Conservation (phyloP, 2,888 invertebrate genomes). For the Odontomyia ornata region DNA sequence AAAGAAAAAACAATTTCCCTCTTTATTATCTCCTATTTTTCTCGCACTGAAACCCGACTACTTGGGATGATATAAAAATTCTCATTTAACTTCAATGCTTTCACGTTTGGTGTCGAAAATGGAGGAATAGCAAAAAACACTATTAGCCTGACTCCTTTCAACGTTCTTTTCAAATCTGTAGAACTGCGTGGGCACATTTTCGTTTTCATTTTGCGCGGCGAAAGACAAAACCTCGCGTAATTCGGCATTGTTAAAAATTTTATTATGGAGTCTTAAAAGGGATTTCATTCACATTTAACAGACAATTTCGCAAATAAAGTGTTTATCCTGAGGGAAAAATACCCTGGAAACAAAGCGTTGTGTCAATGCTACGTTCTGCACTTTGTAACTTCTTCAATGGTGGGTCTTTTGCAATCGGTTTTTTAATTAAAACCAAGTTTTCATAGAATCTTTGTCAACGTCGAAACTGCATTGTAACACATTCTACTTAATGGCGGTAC, state of each 20-base stretch:
- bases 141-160: constrained; percentile 19
- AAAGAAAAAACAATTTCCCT: constrained; percentile 16
- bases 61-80: neutral
- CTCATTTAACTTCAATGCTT: constrained; percentile 21
- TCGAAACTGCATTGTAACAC: too few species aligned
- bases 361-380: neutral
- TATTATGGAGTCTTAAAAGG: constrained; percentile 15
- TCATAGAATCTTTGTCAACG: too few species aligned
- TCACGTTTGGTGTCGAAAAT: neutral
- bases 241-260: neutral
- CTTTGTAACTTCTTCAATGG: neutral
- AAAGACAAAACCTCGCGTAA: neutral
- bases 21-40: neutral
- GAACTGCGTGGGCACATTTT: neutral
- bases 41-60: neutral
- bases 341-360: neutral
- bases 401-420: constrained; percentile 1
- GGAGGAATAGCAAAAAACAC: neutral
- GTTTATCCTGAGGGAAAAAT: neutral
- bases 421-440: constrained; percentile 24
- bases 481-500: too few species aligned
- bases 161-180: neutral
- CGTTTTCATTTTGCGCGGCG: neutral
- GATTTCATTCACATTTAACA: constrained; percentile 19
- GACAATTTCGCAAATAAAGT: constrained; percentile 28